These are phyloP conservation scores for Nemotelus pantherinus DNA, from an alignment of 2,888 invertebrate genomes.

Conservation along the genomic window DNA sequence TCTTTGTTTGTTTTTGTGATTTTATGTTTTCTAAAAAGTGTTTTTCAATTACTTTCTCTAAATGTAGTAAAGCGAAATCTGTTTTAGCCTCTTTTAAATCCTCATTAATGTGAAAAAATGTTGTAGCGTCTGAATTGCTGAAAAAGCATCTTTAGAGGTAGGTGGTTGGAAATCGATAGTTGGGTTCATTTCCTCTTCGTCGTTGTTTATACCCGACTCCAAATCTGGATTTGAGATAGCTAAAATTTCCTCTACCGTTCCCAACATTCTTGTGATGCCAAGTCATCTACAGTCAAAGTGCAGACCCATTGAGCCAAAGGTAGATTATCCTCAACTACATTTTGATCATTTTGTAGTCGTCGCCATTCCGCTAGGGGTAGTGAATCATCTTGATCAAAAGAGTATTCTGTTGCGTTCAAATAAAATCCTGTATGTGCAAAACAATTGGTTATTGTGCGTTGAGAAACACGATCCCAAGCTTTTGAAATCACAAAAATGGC, in stretches of 20 bases:
- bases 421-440: too few relatives aligned
- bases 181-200: conserved; percentile 12
- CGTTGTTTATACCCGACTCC: conserved; percentile 6
- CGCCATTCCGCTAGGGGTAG: too few relatives aligned
- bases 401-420: too few relatives aligned
- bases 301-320: conserved; percentile 21
- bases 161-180: not conserved
- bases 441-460: too few relatives aligned
- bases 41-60: conserved; percentile 19
- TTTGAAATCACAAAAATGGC: too few relatives aligned
- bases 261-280: conserved; percentile 4
- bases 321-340: conserved; percentile 25
- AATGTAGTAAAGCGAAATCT: conserved; percentile 26
- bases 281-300: not conserved
- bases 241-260: conserved; percentile 17
- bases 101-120: too few relatives aligned
- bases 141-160: too few relatives aligned
- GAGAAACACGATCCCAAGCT: too few relatives aligned
- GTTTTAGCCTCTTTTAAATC: too few relatives aligned
- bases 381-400: too few relatives aligned
- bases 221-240: conserved; percentile 19
- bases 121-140: too few relatives aligned
- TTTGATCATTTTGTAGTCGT: conserved; percentile 27
- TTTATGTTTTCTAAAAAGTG: conserved; percentile 20
- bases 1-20: conserved; percentile 11